Conservation (phyloP, 53 echinoderm and acorn worm genomes). For the Patiria pectinifera region DNA sequence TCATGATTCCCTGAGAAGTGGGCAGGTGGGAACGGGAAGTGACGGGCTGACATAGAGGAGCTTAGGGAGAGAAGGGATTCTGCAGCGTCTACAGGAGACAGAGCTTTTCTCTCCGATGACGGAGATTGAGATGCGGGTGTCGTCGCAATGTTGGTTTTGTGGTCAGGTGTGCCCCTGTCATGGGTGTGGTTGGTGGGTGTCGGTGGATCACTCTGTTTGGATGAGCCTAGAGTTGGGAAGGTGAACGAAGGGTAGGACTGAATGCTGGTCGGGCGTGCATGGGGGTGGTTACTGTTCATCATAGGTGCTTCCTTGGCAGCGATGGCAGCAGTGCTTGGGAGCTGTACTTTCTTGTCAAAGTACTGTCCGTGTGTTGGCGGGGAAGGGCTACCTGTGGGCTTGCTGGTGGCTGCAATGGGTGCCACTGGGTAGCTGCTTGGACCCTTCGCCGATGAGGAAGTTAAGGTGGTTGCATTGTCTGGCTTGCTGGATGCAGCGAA, state of each 20-base stretch:
- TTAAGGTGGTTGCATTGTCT: slow-evolving; percentile 26
- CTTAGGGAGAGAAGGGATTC: slow-evolving; percentile 89
- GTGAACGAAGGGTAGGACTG: slow-evolving; percentile 57
- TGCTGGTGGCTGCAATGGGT: slow-evolving; percentile 29
- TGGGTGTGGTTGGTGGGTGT: slow-evolving; percentile 19
- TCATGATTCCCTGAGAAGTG: slow-evolving; percentile 55
- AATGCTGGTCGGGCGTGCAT: slow-evolving; percentile 42
- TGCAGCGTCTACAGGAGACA: slow-evolving; percentile 95
- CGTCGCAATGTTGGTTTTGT: slow-evolving; percentile 28
- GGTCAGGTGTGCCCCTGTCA: slow-evolving; percentile 42
- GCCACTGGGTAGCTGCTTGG: slow-evolving; percentile 27
- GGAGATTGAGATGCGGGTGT: slow-evolving; percentile 59
- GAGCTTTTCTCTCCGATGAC: slow-evolving; percentile 75
- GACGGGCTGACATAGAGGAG: slow-evolving; percentile 64
- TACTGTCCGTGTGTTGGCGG: slow-evolving; percentile 66
- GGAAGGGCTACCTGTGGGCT: slow-evolving; percentile 45
- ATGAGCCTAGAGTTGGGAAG: slow-evolving; percentile 51
- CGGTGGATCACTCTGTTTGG: slow-evolving; percentile 21
- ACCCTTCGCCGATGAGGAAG: slow-evolving; percentile 34
- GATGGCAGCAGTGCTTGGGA: slow-evolving; percentile 8
- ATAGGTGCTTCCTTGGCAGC: slow-evolving; percentile 13
- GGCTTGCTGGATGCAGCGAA: slow-evolving; percentile 51
- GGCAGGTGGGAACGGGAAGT: slow-evolving; percentile 41
- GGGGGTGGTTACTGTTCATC: slow-evolving; percentile 56
- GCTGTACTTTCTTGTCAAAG: slow-evolving; percentile 68